Conservation (phyloP, 2,797 vertebrate genomes). For the Agapornis canus region DNA sequence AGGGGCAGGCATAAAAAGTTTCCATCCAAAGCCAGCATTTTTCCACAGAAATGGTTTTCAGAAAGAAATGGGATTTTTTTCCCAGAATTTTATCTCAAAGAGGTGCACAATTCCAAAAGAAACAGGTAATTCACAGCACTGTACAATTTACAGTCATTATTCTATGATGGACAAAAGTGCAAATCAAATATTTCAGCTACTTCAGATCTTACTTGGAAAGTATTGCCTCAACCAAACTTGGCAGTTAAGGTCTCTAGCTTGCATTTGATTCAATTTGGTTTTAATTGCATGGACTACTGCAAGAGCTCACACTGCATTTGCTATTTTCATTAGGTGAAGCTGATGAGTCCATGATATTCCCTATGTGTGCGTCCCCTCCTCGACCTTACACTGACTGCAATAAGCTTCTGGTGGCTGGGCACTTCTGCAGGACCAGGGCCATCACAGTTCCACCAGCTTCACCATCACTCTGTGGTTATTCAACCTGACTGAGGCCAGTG, state of each 20-base stretch:
- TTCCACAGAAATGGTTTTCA: background rate
- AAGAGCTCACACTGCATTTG: background rate
- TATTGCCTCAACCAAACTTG: background rate
- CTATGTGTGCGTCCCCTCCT: fast-evolving
- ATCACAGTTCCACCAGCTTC: background rate
- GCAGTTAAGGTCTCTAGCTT: background rate
- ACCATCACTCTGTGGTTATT: background rate
- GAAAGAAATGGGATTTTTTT: background rate
- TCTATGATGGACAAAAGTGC: background rate
- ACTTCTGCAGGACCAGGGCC: background rate
- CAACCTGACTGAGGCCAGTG: background rate
- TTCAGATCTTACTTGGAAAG: background rate
- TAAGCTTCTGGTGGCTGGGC: background rate
- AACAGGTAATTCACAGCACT: background rate
- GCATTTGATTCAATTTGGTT: background rate
- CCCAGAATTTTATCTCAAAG: background rate
- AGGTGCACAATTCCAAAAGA: background rate
- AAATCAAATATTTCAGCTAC: background rate
- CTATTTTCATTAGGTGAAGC: background rate
- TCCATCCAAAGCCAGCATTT: background rate
- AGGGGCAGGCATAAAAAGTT: background rate
- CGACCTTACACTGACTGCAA: background rate
- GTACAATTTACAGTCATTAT: background rate
- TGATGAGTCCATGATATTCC: background rate
- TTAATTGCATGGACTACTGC: background rate